Base-by-base conservation (phyloP, 2,797 vertebrate genomes). In the Pipistrellus pygmaeus region DNA sequence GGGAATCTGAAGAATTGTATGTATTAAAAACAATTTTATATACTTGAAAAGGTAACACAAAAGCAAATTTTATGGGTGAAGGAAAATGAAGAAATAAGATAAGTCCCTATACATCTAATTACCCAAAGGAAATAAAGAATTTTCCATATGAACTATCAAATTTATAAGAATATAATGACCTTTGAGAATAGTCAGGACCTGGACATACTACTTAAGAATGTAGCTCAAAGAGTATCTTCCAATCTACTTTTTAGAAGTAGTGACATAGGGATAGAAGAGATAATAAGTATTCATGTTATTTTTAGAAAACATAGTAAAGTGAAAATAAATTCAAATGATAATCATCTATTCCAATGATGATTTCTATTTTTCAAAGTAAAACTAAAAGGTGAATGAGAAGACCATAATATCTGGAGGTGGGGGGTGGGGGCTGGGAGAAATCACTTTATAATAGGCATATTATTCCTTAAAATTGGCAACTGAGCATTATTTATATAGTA, bases 31-130 rank as follows among this genome's bases (percentile, higher is more conserved):
- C 7, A 51, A 91, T 78, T 87, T 83, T 11, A 73, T 87, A 75
- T 68, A 73, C 55, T 88, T 91, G 25, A 96, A 96, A 94, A 88
- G 30, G 46, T 78, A 89, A 0, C 69, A 88, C 84, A 10, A 32
- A 32, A 78, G 17, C 20, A 81, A 76, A 76, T 80, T 60, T 20
- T 60, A 48, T 18, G 14, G 44, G 32, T 64, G 11, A 83, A 71
- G 82, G n/a, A 73, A 84, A 87, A 84, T 69, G 44, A 75, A 64
- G 21, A 21, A 85, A 35, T 41, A 23, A 82, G 76, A 51, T 8
- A 93, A 80, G 71, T 35, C 2, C 60, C 72, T 5, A 75, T 46
- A 7, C 3, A 55, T 38, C 25, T 86, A 96, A 69, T 83, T 94
- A 13, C 18, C n/a, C n/a, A 53, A 77, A 82, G 21, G 76, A 7